Evolutionary conservation across 2,888 invertebrate species (phyloP).

Genomic region (Sericinus montela): DNA sequence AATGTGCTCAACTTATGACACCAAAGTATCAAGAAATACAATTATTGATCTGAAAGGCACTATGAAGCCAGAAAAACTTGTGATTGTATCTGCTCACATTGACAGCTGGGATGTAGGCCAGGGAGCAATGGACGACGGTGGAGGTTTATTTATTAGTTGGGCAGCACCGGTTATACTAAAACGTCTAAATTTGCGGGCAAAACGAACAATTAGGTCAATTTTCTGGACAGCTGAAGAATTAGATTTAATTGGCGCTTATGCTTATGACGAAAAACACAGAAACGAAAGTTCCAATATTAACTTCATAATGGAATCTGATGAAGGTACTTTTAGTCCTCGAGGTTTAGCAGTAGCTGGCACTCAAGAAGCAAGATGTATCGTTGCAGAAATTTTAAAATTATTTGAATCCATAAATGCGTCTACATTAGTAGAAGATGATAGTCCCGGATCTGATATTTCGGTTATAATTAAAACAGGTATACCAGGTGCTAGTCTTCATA

Average conservation of each 20-base stretch:
- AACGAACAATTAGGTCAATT: slow-evolving; percentile 85
- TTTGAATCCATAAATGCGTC: slow-evolving; percentile 85
- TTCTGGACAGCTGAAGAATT: slow-evolving; percentile 91
- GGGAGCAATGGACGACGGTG: slow-evolving; percentile 93
- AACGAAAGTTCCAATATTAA: slow-evolving; percentile 80
- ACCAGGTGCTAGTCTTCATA: slow-evolving; percentile 85
- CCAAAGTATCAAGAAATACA: slow-evolving; percentile 84
- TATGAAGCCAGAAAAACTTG: slow-evolving; percentile 67
- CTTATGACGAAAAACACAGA: slow-evolving; percentile 81
- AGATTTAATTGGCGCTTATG: slow-evolving; percentile 82
- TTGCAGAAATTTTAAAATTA: slow-evolving; percentile 83
- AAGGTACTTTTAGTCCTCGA: slow-evolving; percentile 86
- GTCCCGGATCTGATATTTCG: slow-evolving; percentile 85
- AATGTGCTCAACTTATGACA: slow-evolving; percentile 82
- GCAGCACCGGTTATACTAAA: slow-evolving; percentile 84
- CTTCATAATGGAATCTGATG: slow-evolving; percentile 90
- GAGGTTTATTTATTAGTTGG: slow-evolving; percentile 89
- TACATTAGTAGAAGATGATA: slow-evolving; percentile 66
- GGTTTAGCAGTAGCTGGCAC: slow-evolving; percentile 85
- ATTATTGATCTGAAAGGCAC: slow-evolving; percentile 83
- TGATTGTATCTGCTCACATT: slow-evolving; percentile 89
- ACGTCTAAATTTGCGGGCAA: slow-evolving; percentile 81
- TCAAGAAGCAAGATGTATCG: slow-evolving; percentile 81
- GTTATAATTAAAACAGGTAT: slow-evolving; percentile 82
- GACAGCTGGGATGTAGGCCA: slow-evolving; percentile 94